phyloP scores from a whole-genome alignment of 1,140 invertebrate genomes.

The Zaprionus capensis region DNA sequence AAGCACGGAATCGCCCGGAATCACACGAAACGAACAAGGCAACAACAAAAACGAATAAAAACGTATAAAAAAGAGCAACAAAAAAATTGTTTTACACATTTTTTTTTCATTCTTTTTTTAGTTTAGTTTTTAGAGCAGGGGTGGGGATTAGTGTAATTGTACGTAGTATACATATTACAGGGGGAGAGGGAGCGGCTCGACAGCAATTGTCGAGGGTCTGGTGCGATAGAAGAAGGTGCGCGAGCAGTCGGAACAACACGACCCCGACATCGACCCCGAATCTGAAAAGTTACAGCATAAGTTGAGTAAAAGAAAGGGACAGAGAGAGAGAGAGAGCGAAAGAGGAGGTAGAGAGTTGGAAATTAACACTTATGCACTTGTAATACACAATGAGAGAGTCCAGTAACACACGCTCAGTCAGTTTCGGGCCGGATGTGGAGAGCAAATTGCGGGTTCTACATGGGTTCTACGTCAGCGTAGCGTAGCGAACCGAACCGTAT shows the following conservation, averaged over 20 bases:
- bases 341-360: slow-evolving; percentile 1
- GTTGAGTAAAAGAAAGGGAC: slow-evolving; percentile 1
- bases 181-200: neutral
- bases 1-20: slow-evolving; percentile 20
- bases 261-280: slow-evolving; percentile 32
- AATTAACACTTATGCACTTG: slow-evolving; percentile 44
- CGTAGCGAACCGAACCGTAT: slow-evolving; percentile 33
- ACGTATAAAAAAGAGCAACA: slow-evolving; percentile 13
- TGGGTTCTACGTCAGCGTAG: slow-evolving; percentile 33
- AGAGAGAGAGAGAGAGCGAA: neutral
- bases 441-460: slow-evolving; percentile 3
- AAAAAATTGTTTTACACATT: slow-evolving; percentile 43
- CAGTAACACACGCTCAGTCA: slow-evolving; percentile 1
- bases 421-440: slow-evolving; percentile 7
- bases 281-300: slow-evolving; percentile 41
- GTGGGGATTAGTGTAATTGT: slow-evolving; percentile 20
- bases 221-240: slow-evolving; percentile 14
- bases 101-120: slow-evolving; percentile 6
- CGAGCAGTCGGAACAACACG: slow-evolving; percentile 18
- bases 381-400: slow-evolving; percentile 13
- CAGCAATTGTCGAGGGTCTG: slow-evolving; percentile 12
- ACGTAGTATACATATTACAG: slow-evolving; percentile 29
- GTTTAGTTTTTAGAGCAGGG: neutral
- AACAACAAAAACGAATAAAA: slow-evolving; percentile 12
- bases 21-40: slow-evolving; percentile 15